Percentiles rank a stretch among this genome's conserved stretches.
Evolutionary conservation across 2,888 invertebrate genomes (phyloP).

Genomic region (Dinocampus coccinellae): DNA sequence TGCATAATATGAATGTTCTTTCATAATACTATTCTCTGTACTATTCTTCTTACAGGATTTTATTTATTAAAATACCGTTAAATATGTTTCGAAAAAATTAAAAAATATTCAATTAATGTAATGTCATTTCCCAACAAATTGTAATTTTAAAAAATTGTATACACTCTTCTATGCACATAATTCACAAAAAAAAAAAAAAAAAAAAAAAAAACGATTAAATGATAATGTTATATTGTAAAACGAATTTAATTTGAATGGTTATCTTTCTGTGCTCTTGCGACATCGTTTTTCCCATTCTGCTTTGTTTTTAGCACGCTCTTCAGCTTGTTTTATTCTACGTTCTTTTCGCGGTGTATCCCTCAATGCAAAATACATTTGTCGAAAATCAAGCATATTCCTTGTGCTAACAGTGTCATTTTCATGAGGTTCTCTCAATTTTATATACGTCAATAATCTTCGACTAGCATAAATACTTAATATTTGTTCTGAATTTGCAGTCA

Average conservation of each 20-base stretch:
- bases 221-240: slow-evolving; percentile 40
- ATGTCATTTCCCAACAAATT: background rate
- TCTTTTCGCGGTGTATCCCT: slow-evolving; percentile 78
- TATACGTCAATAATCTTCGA: slow-evolving; percentile 87
- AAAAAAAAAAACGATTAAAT: slow-evolving; percentile 38
- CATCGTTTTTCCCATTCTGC: slow-evolving; percentile 57
- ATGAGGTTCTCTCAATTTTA: slow-evolving; percentile 77
- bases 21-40: background rate
- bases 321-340: slow-evolving; percentile 70
- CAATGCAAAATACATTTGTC: slow-evolving; percentile 80
- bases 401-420: slow-evolving; percentile 54
- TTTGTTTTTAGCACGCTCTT: slow-evolving; percentile 64
- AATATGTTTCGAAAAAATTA: background rate
- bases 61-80: slow-evolving; percentile 2
- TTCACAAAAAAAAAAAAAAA: slow-evolving; percentile 25
- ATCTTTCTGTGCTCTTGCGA: slow-evolving; percentile 53
- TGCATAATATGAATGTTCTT: slow-evolving; percentile 14
- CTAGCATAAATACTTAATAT: slow-evolving; percentile 84
- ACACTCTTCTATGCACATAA: background rate
- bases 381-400: slow-evolving; percentile 70
- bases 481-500: slow-evolving; percentile 92
- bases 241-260: slow-evolving; percentile 37
- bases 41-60: background rate
- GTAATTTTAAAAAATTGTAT: background rate
- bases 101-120: background rate